Evolutionary conservation across 1,140 invertebrate genomes (phyloP).

Genomic region (Drosophila pectinifera): DNA sequence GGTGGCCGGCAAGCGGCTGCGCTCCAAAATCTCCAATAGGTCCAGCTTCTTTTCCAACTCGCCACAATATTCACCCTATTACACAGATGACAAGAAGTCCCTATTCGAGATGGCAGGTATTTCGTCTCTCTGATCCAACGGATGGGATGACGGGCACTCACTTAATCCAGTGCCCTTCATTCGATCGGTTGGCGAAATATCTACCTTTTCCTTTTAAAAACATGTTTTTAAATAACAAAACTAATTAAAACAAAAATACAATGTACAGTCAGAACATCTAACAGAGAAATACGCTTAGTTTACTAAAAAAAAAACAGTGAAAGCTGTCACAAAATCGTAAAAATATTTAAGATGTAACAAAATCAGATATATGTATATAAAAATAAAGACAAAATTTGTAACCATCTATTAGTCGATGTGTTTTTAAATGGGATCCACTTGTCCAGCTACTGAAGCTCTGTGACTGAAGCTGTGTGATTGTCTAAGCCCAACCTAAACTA

Average conservation of each 20-base stretch:
- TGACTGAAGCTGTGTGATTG: too few relatives aligned
- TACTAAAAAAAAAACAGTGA: too few relatives aligned
- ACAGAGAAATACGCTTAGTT: not conserved
- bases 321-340: not conserved
- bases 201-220: not conserved
- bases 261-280: not conserved
- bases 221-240: not conserved
- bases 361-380: conserved; percentile 4
- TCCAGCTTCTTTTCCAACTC: conserved; percentile 23
- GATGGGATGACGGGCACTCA: conserved; percentile 7
- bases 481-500: too few relatives aligned
- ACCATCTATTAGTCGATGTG: too few relatives aligned
- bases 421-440: not conserved
- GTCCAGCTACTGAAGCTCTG: too few relatives aligned
- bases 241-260: not conserved
- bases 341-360: conserved; percentile 3
- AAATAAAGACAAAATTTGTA: not conserved
- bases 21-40: conserved; percentile 32
- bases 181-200: not conserved
- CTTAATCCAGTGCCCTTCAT: not conserved
- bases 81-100: not conserved
- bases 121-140: not conserved
- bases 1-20: conserved; percentile 41
- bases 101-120: not conserved
- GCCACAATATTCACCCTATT: not conserved